These are phyloP conservation scores for Opisthograptis luteolata DNA, from an alignment of 2,888 invertebrate genomes.

Conservation along the genomic window DNA sequence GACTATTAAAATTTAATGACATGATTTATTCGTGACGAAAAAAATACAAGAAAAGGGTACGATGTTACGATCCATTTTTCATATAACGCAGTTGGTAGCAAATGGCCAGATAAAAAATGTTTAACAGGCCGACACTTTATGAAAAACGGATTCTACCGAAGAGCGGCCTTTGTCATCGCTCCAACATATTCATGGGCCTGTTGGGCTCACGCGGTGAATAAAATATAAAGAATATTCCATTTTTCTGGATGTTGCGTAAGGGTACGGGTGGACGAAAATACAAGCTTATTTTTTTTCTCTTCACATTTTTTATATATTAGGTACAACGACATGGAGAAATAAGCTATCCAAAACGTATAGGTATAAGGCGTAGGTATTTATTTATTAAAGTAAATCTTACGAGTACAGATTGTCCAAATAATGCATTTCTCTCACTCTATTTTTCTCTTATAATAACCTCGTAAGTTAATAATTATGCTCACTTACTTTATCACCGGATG, in stretches of 20 bases:
- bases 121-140: constrained; percentile 82
- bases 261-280: constrained; percentile 55
- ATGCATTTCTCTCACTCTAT: too few species aligned
- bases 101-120: constrained; percentile 83
- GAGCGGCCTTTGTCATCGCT: constrained; percentile 80
- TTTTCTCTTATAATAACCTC: too few species aligned
- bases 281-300: constrained; percentile 3
- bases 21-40: constrained; percentile 79
- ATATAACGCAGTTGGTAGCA: constrained; percentile 84
- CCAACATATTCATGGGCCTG: constrained; percentile 80
- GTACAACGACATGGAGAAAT: too few species aligned
- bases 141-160: constrained; percentile 76
- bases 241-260: constrained; percentile 81
- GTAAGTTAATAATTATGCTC: too few species aligned
- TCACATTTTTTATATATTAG: too few species aligned
- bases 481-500: too few species aligned
- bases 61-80: constrained; percentile 83
- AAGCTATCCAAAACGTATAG: too few species aligned
- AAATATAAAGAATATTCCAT: constrained; percentile 81
- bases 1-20: constrained; percentile 85
- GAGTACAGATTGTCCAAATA: too few species aligned
- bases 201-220: constrained; percentile 78
- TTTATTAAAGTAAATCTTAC: too few species aligned
- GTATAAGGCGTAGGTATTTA: too few species aligned
- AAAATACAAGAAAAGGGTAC: constrained; percentile 80